Evolutionary conservation across 1,140 invertebrate genomes (phyloP), one percentile per base, ranked within the genome.

Genomic region (Augochlora pura): DNA sequence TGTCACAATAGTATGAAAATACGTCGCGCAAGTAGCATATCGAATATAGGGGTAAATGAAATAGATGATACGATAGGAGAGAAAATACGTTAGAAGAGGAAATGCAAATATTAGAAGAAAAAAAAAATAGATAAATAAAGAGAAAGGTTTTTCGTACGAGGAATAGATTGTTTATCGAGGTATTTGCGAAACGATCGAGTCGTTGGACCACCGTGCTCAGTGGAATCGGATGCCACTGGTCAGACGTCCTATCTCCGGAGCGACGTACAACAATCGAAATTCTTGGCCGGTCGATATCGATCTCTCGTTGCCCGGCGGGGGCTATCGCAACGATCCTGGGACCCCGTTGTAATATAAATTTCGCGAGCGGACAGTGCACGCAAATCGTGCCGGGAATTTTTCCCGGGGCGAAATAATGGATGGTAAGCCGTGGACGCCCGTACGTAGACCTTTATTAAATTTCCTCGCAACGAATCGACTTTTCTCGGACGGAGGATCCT

Each of bases 381-480:
- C 67, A 71, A 84, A 59, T 82, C 74, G 82, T 81, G 80, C 52
- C 49, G 16, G 80, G 82, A 84, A 84, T 84, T 84, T 84, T 82
- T 84, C 74, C 57, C 46, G 12, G 32, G 54, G 27, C 32, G 38
- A 82, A 84, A 73, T 82, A 84, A 84, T 78, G 66, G 66, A 84
- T 74, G 80, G 66, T 70, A 77, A 78, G 80, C 74, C 69, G 39
- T 21, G n/a, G 59, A 21, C 64, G n/a, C n/a, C 4, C 27, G 69
- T 57, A 72, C 82, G 69, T 54, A 74, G 64, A 70, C 64, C 59
- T 77, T 74, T 77, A 84, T 82, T 84, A 77, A 82, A 84, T 84
- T 84, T 70, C 38, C 9, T 60, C 25, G n/a, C 49, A 81, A 77
- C 65, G 49, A 77, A 69, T 81, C 60, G 60, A 77, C 59, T n/a